Base-by-base conservation (phyloP, 2,888 invertebrate genomes). In the Pyrrhosoma nymphula region DNA sequence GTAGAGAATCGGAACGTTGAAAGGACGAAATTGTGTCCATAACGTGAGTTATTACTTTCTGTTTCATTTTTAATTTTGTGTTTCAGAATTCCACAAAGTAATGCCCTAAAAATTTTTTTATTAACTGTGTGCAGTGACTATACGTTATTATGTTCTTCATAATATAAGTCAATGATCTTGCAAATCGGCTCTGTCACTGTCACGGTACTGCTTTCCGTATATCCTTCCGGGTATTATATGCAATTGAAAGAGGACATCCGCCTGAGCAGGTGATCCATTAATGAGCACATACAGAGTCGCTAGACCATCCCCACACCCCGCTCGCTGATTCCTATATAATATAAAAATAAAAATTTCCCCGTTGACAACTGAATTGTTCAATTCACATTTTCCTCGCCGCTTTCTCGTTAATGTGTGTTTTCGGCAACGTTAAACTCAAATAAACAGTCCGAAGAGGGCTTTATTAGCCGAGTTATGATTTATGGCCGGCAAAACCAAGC, bases 401-500 rank as follows among this genome's bases (percentile, higher is more conserved):
- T 20, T n/a, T 69, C 82, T 18, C 82, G 16, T 30, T 82, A 82
- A 82, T 82, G 82, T 82, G 82, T 35, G 35, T 82, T 82, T 82
- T 82, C 35, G 82, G 82, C 82, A 35, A 82, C 30, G 35, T 82
- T 82, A 82, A 82, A 35, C 82, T 82, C 82, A 82, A 35, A 82
- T 35, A 82, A 82, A 82, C 82, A 82, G 35, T 35, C 35, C 35
- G 82, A 82, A 82, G 82, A 82, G 35, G 82, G 12, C 35, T 82
- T 82, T 82, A 82, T 82, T 82, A 82, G 82, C 82, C 14, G 35
- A 35, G 82, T 18, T 82, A 82, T 75, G 93, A 93, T 93, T 93
- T 69, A 93, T 75, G 82, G 14, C 0, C 16, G 35, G 12, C 35
- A 14, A 18, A 18, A 82, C 82, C 35, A 35, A 35, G 82, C 82